A percentile compares a stretch with the other conserved stretches of the same genome.
Conservation (phyloP, 2,888 invertebrate species). For the Odontocolon sp. region DNA sequence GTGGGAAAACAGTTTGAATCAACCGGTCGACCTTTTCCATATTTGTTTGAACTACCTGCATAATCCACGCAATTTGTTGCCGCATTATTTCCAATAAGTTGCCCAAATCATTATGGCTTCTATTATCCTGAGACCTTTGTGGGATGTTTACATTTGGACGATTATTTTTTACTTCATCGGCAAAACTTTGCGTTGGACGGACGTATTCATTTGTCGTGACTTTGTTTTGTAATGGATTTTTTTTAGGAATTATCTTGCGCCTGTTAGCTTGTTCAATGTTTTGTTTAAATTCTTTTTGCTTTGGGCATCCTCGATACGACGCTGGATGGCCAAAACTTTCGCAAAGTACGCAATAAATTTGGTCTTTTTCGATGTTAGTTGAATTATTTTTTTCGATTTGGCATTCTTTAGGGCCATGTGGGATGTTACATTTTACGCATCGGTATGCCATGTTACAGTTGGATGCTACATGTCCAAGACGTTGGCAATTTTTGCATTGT, state of each 20-base stretch:
- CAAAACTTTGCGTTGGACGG: no score
- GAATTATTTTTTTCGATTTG: background rate
- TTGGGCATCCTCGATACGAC: conserved; percentile 23
- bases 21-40: no score
- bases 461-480: conserved; percentile 20
- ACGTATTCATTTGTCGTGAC: no score
- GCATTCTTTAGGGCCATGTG: conserved; percentile 24
- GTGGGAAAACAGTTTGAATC: background rate
- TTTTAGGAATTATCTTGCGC: background rate
- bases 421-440: conserved; percentile 24
- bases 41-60: no score
- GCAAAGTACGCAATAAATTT: background rate
- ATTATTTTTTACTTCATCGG: no score
- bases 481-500: conserved; percentile 39
- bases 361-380: background rate
- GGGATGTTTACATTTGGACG: no score
- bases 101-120: no score
- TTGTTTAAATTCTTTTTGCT: background rate
- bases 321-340: background rate
- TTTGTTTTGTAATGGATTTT: background rate
- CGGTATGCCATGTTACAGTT: conserved; percentile 32
- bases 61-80: no score
- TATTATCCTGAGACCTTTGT: no score
- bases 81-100: no score
- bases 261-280: background rate